Evolutionary conservation across 2,888 invertebrate species (phyloP), one percentile per base, ranked within the genome.

Genomic region (Deroplatys truncata): DNA sequence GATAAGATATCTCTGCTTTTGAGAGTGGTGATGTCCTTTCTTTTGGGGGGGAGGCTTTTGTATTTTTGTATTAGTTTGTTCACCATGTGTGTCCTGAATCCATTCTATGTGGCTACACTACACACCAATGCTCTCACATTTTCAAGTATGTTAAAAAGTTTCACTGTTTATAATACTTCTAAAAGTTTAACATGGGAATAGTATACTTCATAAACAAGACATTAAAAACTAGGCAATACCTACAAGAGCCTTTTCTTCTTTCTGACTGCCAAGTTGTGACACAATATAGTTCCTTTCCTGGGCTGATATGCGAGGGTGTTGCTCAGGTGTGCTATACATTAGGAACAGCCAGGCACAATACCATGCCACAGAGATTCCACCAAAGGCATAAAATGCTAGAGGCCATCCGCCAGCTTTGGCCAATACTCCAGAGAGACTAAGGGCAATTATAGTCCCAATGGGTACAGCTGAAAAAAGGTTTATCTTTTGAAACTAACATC

Each of bases 261-360:
- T 25, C 20, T 72, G 56, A 5, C 20, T 20, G 56, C 56, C 16
- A 72, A 20, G 56, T 16, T 25, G 16, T 4, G 56, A 72, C 20
- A 85, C 1, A 28, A 90, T 90, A 82, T 88, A 88, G 16, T 49
- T 28, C n/a, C 92, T 89, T 91, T 94, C 94, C 20, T 92, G 92
- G 7, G 91, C 91, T 3, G 93, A 93, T 90, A 95, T 95, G 82
- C 94, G 91, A 25, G 93, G 93, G 92, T 95, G 95, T 84, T 92
- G 92, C 83, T 92, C 92, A 2, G 95, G 95, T 29, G 93, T 92
- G 91, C 95, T 94, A 91, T 93, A 93, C 83, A 93, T 93, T 43
- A 94, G 91, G 43, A 93, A 92, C 91, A 93, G 92, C 93, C 94
- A 94, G 28, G 93, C 91, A 2, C 93, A 90, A 82, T 93, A 92